Percentiles rank a stretch among this genome's conserved stretches.
Conservation (phyloP, 2,113 vertebrate species). For the Orthonyx spaldingii region DNA sequence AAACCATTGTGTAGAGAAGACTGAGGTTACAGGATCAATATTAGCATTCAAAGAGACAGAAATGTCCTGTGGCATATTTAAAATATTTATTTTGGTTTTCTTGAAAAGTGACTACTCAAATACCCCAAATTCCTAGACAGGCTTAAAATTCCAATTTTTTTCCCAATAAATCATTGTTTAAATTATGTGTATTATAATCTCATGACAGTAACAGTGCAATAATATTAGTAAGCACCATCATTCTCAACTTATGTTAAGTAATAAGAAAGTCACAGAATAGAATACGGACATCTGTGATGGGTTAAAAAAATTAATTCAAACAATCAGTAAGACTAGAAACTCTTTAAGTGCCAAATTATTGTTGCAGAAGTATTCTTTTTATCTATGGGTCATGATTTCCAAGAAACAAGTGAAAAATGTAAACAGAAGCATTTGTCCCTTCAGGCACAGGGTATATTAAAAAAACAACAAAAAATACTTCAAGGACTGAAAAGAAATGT, state of each 20-base stretch:
- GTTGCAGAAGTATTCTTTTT: slow-evolving; percentile 34
- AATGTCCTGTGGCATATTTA: neutral
- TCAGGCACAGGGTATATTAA: slow-evolving; percentile 6
- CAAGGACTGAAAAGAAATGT: neutral
- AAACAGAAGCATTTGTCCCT: slow-evolving; percentile 48
- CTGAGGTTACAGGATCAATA: neutral
- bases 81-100: neutral
- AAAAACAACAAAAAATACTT: neutral
- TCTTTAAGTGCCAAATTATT: slow-evolving; percentile 21
- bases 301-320: neutral
- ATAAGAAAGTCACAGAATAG: neutral
- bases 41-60: neutral
- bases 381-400: slow-evolving; percentile 46
- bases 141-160: neutral
- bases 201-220: neutral
- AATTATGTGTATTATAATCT: neutral
- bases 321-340: slow-evolving; percentile 21
- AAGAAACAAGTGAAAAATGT: slow-evolving; percentile 52
- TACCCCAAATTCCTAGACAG: neutral
- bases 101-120: neutral
- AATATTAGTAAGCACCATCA: neutral
- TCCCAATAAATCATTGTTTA: neutral
- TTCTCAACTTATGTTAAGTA: neutral
- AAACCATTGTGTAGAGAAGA: neutral
- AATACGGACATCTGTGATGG: neutral